Base-by-base conservation (phyloP, 2,797 vertebrate genomes). In the Semaprochilodus insignis region DNA sequence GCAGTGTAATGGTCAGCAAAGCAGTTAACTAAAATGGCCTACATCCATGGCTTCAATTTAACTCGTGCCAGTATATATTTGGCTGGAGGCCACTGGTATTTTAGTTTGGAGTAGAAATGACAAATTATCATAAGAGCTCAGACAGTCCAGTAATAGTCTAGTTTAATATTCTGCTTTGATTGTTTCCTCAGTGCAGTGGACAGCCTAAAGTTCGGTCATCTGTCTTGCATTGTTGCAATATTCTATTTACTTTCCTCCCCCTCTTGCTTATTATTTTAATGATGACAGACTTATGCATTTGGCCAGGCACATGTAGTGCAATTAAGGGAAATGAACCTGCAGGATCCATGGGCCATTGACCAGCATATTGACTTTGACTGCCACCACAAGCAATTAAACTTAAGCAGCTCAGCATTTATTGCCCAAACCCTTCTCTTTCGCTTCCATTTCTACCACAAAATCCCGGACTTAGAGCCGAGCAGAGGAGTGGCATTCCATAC, bases 301-400 rank as follows among this genome's bases (percentile, higher is more conserved):
- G 92, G 91, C 89, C 88, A 74, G 89, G 88, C 83, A 71, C 91
- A 89, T 95, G 94, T 94, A 92, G 90, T 92, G 91, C 95, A 94
- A 95, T 95, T 94, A 94, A 91, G 89, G 91, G 91, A 94, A 94
- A 94, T 94, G 93, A 95, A 94, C 93, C 93, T 93, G 89, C 82
- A 73, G 91, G 87, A 91, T 92, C 88, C 92, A 94, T 80, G 91
- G 93, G 69, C 93, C 95, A 95, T 95, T 95, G 94, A 93, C 92
- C 92, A 92, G 89, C 91, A 93, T 94, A 95, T 95, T 94, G 93
- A 94, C 93, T 94, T 92, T 92, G 92, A 94, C 92, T 94, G 92
- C 92, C 92, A 95, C 93, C 90, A 91, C 92, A 93, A 93, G 93
- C 93, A 94, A 94, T 95, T 94, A 94, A 94, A 93, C 90, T 91